Percentiles rank a stretch among this genome's conserved stretches.
These are phyloP conservation scores for Cheilosia pagana DNA, from an alignment of 2,888 invertebrate genomes.

Conservation along the genomic window DNA sequence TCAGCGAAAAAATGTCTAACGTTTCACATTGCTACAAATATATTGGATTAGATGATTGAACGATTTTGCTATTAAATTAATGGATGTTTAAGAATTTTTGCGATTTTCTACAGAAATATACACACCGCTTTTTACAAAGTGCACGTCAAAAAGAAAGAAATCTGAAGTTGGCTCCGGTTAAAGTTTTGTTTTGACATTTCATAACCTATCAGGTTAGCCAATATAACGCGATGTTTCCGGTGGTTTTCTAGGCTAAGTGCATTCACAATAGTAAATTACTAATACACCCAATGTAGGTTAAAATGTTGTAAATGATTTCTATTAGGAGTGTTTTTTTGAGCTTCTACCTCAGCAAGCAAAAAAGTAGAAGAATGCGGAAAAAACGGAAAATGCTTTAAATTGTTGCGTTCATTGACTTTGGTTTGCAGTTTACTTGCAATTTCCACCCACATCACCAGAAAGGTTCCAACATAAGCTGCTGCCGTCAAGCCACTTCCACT, in stretches of 20 bases:
- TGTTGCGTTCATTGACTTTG: too few species aligned
- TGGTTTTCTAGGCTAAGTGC: conserved; percentile 16
- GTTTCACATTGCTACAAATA: conserved; percentile 44
- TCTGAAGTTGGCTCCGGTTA: conserved; percentile 79
- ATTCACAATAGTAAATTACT: conserved; percentile 38
- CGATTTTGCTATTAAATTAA: conserved; percentile 60
- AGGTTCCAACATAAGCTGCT: too few species aligned
- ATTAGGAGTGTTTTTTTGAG: too few species aligned
- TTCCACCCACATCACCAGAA: too few species aligned
- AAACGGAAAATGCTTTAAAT: too few species aligned
- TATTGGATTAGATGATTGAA: conserved; percentile 31
- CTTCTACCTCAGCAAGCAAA: too few species aligned
- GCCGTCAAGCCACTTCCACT: too few species aligned
- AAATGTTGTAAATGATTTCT: too few species aligned
- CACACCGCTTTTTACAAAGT: conserved; percentile 80
- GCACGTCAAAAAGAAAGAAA: conserved; percentile 82
- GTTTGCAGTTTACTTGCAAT: too few species aligned
- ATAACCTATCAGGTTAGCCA: neutral
- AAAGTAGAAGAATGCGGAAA: too few species aligned
- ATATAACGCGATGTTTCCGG: conserved; percentile 25
- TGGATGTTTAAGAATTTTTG: conserved; percentile 78
- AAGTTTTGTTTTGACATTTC: conserved; percentile 66
- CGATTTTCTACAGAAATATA: conserved; percentile 78
- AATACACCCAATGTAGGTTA: too few species aligned
- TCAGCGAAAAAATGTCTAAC: neutral